Conservation (phyloP, 2,113 vertebrate species). For the Copsychus sechellarum region DNA sequence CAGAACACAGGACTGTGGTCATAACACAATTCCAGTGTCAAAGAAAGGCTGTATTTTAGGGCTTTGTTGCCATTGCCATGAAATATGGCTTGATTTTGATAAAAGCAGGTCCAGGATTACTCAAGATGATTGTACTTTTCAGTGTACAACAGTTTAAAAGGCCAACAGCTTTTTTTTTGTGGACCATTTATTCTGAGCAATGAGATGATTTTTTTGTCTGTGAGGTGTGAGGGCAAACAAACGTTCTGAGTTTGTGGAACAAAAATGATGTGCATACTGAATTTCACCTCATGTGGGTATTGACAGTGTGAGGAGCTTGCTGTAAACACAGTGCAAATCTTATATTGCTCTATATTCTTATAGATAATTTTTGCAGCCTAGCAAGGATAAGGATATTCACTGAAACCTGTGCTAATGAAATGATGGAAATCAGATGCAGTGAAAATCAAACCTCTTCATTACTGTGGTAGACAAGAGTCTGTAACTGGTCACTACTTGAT, state of each 20-base stretch:
- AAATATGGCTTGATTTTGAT: neutral
- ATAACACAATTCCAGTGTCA: constrained; percentile 4
- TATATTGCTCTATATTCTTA: neutral
- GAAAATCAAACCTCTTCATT: neutral
- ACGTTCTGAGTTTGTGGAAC: neutral
- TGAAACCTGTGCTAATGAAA: neutral
- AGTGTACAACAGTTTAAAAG: neutral
- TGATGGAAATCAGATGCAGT: neutral
- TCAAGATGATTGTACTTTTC: neutral
- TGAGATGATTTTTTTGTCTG: neutral
- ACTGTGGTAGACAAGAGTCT: neutral
- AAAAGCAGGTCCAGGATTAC: neutral
- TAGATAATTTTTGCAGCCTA: neutral
- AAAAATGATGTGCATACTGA: neutral
- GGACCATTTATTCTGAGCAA: neutral
- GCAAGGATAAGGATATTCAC: neutral
- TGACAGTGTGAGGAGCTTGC: neutral
- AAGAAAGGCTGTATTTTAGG: constrained; percentile 1
- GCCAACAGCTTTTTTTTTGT: neutral
- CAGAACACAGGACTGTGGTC: neutral
- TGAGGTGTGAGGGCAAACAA: neutral
- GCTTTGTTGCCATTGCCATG: neutral
- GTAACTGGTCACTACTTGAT: neutral
- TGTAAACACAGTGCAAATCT: neutral
- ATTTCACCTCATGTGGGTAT: neutral